phyloP scores from a whole-genome alignment of 2,113 vertebrate species.

The Misgurnus anguillicaudatus region DNA sequence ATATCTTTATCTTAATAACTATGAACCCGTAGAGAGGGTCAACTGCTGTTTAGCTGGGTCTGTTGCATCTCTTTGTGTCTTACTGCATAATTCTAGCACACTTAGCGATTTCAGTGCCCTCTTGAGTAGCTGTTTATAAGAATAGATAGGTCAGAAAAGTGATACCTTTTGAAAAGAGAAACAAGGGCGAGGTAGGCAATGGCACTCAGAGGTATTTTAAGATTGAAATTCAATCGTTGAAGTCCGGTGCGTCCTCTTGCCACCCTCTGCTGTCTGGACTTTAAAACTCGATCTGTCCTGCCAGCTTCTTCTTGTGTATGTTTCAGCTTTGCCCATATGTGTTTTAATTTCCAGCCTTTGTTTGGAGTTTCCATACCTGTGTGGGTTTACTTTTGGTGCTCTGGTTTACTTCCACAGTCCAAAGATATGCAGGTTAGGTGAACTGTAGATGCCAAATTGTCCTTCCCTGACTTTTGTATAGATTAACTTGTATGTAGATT shows the following conservation, averaged over 20 bases:
- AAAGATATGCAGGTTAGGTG: no score
- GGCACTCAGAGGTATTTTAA: constrained; percentile 23
- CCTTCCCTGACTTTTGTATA: no score
- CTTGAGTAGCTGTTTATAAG: constrained; percentile 18
- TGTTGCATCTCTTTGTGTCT: neutral
- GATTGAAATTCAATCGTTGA: constrained; percentile 39
- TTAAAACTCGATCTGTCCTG: constrained; percentile 16
- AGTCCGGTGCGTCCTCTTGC: constrained; percentile 18
- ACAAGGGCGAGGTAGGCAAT: constrained; percentile 1
- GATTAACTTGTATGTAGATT: no score
- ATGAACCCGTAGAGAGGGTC: constrained; percentile 18
- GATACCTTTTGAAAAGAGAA: neutral
- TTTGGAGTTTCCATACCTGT: no score
- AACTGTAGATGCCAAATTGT: no score
- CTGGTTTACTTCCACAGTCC: no score
- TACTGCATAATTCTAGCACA: neutral
- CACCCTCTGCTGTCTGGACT: constrained; percentile 29
- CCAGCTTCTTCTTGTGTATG: constrained; percentile 28
- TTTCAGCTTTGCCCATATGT: neutral
- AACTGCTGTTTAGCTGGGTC: neutral
- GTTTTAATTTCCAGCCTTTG: no score
- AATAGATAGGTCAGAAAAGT: constrained; percentile 4
- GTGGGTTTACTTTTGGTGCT: no score
- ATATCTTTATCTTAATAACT: constrained; percentile 6
- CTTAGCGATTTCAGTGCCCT: constrained; percentile 1